Conservation (phyloP, 1,140 invertebrate species). For the Babylonia areolata region DNA sequence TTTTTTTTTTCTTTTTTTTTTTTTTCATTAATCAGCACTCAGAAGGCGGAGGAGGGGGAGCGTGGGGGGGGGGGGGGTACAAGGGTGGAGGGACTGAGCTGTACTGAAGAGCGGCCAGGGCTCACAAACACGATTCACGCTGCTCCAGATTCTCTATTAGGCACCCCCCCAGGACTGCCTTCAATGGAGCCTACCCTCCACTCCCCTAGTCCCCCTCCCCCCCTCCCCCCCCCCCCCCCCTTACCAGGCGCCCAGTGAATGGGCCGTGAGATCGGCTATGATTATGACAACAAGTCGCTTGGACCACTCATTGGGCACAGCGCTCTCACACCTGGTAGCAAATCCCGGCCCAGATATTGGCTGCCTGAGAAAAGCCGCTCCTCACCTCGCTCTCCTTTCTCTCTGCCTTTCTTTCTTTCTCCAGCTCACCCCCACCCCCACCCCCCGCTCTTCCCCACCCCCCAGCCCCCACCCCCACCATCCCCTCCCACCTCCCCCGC, state of each 20-base stretch:
- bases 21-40: not conserved
- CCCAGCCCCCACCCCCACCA: too few species aligned
- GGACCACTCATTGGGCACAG: not conserved
- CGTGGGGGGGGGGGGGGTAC: too few species aligned
- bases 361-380: not conserved
- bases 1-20: not conserved
- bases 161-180: not conserved
- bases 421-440: too few species aligned
- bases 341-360: not conserved
- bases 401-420: too few species aligned
- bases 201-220: too few species aligned
- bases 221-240: not conserved
- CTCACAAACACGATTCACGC: not conserved
- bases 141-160: not conserved
- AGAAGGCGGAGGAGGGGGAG: too few species aligned
- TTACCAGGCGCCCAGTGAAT: not conserved
- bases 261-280: not conserved
- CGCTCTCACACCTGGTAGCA: slow-evolving; percentile 12
- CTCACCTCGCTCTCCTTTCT: not conserved
- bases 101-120: too few species aligned
- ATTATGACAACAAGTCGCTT: slow-evolving; percentile 16
- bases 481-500: not conserved
- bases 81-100: too few species aligned
- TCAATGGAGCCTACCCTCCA: too few species aligned
- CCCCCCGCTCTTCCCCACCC: too few species aligned